Conservation (phyloP, 2,888 invertebrate genomes). For the Scaptomyza tumidula region DNA sequence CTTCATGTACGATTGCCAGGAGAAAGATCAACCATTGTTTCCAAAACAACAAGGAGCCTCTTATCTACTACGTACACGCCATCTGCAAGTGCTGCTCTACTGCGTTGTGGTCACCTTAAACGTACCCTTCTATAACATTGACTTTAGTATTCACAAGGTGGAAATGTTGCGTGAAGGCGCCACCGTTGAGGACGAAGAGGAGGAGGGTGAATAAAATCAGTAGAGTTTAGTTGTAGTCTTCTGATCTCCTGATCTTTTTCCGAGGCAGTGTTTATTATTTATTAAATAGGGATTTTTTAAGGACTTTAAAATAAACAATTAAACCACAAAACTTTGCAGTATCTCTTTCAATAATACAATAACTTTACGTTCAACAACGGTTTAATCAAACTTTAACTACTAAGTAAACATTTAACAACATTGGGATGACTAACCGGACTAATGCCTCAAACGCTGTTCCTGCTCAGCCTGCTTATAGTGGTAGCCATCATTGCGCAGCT, state of each 20-base stretch:
- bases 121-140: conserved; percentile 86
- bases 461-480: conserved; percentile 67
- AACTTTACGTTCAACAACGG: neutral
- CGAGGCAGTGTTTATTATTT: conserved; percentile 24
- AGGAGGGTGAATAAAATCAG: conserved; percentile 47
- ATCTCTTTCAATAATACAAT: neutral
- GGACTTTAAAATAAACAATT: conserved; percentile 28
- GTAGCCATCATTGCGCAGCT: conserved; percentile 72
- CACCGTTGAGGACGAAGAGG: conserved; percentile 64
- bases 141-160: conserved; percentile 85
- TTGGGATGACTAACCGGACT: conserved; percentile 21
- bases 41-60: conserved; percentile 86
- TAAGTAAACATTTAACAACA: conserved; percentile 62
- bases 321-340: neutral
- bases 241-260: neutral
- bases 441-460: conserved; percentile 65
- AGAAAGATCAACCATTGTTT: conserved; percentile 87
- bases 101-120: conserved; percentile 88
- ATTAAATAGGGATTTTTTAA: conserved; percentile 23
- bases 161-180: conserved; percentile 69
- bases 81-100: conserved; percentile 87
- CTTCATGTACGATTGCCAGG: conserved; percentile 89
- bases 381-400: conserved; percentile 55
- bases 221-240: neutral
- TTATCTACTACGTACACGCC: conserved; percentile 87